Base-by-base conservation (phyloP, 2,113 vertebrate species). In the Cyanistes caeruleus region DNA sequence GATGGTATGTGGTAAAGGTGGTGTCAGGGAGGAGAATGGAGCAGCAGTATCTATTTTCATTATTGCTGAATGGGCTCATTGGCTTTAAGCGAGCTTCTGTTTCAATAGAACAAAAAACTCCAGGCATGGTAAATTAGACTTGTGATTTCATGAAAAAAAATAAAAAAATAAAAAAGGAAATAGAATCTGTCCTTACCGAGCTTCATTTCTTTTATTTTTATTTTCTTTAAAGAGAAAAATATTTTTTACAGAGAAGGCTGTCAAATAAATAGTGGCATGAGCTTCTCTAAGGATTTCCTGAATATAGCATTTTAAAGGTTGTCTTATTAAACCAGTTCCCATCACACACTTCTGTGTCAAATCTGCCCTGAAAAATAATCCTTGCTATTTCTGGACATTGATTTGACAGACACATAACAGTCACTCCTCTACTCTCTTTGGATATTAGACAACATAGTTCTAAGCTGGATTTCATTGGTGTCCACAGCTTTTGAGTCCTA, bases 311-410 rank as follows among this genome's bases (percentile, higher is more conserved):
- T 92, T 84, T 48, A 59, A 92, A 84, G 60, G 24, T 87, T 90
- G 53, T 86, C 74, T 90, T 92, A 77, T 81, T 94, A 94, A 96
- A 90, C 19, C 18, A 76, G 39, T 91, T 84, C 84, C 68, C 64
- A 76, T 44, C 39, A 73, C 46, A 60, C 30, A 18, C 10, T 84
- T 95, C 37, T 49, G 19, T 93, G 87, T 89, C 65, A 94, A 93
- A 62, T 19, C 33, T 49, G 37, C 11, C 49, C 35, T 76, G 77
- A 41, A 76, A 96, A 96, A 90, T 93, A 90, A 89, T 81, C 48
- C 67, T 78, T 87, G 39, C 55, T 95, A 39, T 85, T 89, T 89
- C 67, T 92, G 46, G 46, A 25, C 37, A 41, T 75, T 94, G 84
- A 91, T 91, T 90, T 83, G 59, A 74, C 25, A 87, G 39, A 4